Conservation (phyloP, 2,888 invertebrate genomes). For the Charanyca ferruginea region DNA sequence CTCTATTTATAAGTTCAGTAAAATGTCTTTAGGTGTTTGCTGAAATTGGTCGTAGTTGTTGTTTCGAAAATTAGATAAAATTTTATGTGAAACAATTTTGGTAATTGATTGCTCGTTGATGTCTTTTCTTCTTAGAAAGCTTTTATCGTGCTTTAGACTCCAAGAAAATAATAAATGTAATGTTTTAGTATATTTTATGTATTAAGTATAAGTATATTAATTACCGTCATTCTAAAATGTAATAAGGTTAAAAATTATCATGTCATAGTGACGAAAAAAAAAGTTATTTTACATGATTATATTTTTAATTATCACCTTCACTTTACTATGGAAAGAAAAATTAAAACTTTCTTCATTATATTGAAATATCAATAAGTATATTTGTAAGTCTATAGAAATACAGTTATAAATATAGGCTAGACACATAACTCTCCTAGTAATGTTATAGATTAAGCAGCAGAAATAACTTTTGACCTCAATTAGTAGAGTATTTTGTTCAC, state of each 20-base stretch:
- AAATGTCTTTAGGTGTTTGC: neutral
- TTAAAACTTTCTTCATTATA: neutral
- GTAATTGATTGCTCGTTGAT: conserved; percentile 67
- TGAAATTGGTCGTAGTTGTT: neutral
- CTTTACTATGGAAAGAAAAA: fast-evolving
- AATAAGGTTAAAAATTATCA: fast-evolving
- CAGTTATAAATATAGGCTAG: too few relatives aligned
- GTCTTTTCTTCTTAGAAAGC: conserved; percentile 69
- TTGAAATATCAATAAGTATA: too few relatives aligned
- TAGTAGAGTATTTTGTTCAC: neutral
- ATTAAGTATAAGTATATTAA: too few relatives aligned
- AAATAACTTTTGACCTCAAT: too few relatives aligned
- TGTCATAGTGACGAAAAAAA: neutral
- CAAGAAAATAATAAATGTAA: neutral
- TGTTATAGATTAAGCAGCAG: too few relatives aligned
- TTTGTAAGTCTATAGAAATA: neutral
- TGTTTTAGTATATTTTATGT: neutral
- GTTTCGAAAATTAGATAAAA: neutral
- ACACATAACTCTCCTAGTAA: too few relatives aligned
- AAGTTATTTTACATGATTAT: too few relatives aligned
- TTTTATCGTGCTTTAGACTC: conserved; percentile 3
- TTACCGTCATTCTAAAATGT: too few relatives aligned
- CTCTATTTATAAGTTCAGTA: neutral
- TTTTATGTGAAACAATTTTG: conserved; percentile 13
- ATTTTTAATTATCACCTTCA: neutral